Evolutionary conservation across 2,888 invertebrate species (phyloP), one percentile per base, ranked within the genome.

Genomic region (Mactromeris polynyma): DNA sequence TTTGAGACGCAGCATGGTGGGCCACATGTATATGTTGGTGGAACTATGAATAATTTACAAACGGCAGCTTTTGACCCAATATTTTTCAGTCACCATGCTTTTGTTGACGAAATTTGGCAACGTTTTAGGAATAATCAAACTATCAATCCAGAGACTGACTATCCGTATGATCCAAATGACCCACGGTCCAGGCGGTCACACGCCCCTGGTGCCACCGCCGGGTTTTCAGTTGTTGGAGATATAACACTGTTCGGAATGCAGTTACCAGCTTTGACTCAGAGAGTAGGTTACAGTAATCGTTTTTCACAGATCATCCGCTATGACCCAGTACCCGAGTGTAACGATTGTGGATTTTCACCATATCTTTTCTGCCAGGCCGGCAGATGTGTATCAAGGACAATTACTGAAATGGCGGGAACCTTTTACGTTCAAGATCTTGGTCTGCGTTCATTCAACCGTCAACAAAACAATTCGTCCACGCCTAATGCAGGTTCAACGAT

Each of bases 81-180:
- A 58, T 95, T 94, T 87, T 95, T 93, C 89, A 83, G 94, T 36
- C 93, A 94, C 78, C 94, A 94, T 83, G 85, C 92, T 2, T 94
- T 91, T 82, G 93, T 94, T 17, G 95, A 95, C 83, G 90, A 92
- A 81, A 87, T 94, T 3, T 94, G 94, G 94, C 93, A 94, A 78
- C 80, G 89, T 38, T 95, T 94, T 87, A 83, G 94, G 19, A 64
- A 64, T 7, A 31, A 42, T 3, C 92, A 92, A 42, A 9, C 36
- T 26, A 86, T 88, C 11, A 46, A 84, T 17, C 90, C 92, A 9
- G 82, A 73, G 33, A 80, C 33, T 0, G 92, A 92, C 38, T 89
- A 90, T 73, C 88, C 90, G 0, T 90, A 46, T 77, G 83, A 78
- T 64, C 77, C 58, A 36, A 79, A 21, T 26, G 88, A 88, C 31